phyloP scores from a whole-genome alignment of 2,888 invertebrate species.

The Mesorhabditis sp. region DNA sequence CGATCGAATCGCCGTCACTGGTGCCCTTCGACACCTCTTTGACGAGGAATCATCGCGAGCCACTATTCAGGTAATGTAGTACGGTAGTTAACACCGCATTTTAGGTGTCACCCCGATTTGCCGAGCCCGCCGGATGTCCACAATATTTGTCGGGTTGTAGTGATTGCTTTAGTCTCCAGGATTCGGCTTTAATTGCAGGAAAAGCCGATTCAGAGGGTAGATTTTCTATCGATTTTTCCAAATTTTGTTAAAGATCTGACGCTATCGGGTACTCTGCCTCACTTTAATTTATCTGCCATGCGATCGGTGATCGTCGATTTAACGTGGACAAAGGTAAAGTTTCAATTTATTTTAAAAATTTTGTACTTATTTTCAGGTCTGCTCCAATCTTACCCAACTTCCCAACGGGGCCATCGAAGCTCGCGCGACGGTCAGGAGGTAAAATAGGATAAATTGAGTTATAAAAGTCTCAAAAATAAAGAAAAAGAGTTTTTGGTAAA shows the following conservation, averaged over 20 bases:
- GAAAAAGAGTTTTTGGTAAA: no score
- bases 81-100: neutral
- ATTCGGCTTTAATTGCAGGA: constrained; percentile 38
- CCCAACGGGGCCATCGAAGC: constrained; percentile 35
- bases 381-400: constrained; percentile 36
- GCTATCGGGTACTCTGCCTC: constrained; percentile 32
- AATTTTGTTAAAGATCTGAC: constrained; percentile 10
- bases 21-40: constrained; percentile 30
- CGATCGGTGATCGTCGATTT: constrained; percentile 34
- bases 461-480: neutral
- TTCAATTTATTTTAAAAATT: neutral
- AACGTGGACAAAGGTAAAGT: constrained; percentile 33
- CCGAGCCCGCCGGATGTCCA: constrained; percentile 26
- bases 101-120: constrained; percentile 28
- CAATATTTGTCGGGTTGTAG: constrained; percentile 22
- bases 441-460: neutral
- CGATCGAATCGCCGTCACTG: constrained; percentile 36
- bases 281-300: constrained; percentile 34
- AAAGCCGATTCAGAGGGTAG: constrained; percentile 26
- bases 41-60: constrained; percentile 36
- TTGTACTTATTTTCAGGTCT: constrained; percentile 13
- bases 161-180: constrained; percentile 28
- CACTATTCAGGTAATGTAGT: constrained; percentile 22
- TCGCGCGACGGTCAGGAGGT: constrained; percentile 27
- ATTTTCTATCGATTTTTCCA: neutral